Evolutionary conservation across 2,888 invertebrate species (phyloP).

Genomic region (Globia sparganii): DNA sequence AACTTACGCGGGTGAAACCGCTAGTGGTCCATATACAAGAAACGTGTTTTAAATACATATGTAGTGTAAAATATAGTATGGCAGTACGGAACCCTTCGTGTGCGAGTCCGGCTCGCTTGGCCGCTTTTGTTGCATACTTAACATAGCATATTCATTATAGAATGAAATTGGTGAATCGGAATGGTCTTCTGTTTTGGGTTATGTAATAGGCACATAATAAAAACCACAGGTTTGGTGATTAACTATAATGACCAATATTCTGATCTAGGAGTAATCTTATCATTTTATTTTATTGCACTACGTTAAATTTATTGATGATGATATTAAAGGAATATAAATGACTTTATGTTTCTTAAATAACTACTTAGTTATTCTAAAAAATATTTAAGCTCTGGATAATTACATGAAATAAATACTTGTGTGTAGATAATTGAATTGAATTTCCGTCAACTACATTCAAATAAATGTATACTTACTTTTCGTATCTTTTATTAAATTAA

Average conservation of each 20-base stretch:
- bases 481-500: neutral
- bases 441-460: neutral
- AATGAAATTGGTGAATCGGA: neutral
- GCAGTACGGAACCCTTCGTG: no score
- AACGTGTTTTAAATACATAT: no score
- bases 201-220: neutral
- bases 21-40: no score
- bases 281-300: constrained; percentile 9
- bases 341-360: neutral
- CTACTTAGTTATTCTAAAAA: neutral
- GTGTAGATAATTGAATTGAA: neutral
- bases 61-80: no score
- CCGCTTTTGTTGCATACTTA: neutral
- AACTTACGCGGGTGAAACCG: no score
- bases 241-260: constrained; percentile 2
- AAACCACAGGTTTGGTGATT: neutral
- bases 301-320: neutral
- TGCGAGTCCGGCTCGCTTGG: no score
- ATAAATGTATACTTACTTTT: neutral
- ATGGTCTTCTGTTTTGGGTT: neutral
- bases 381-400: neutral
- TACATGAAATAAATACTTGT: neutral
- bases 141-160: neutral
- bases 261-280: neutral
- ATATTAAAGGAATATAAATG: neutral